Evolutionary conservation across 2,888 invertebrate species (phyloP).

Genomic region (Ferrisia virgata): DNA sequence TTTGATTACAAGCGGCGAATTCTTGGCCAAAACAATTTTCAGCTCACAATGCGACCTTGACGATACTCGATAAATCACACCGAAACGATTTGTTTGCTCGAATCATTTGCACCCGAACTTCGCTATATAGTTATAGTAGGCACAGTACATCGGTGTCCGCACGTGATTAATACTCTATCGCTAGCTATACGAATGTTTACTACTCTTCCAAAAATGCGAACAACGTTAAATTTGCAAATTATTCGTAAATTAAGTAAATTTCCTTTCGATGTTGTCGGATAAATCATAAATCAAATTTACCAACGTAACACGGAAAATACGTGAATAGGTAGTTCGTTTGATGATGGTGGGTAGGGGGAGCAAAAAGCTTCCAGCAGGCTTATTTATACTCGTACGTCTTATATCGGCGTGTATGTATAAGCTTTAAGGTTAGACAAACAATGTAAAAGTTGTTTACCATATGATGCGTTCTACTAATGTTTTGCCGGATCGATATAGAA

Average conservation of each 20-base stretch:
- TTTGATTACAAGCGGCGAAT: too few species aligned
- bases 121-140: too few species aligned
- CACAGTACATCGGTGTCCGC: too few species aligned
- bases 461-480: not conserved
- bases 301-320: not conserved
- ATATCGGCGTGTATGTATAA: too few species aligned
- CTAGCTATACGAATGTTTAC: not conserved
- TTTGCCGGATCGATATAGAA: constrained; percentile 13
- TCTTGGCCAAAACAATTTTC: too few species aligned
- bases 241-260: constrained; percentile 12
- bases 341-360: too few species aligned
- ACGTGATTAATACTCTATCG: not conserved
- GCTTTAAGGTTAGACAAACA: not conserved
- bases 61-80: not conserved
- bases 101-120: not conserved
- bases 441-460: constrained; percentile 18
- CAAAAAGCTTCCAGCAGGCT: too few species aligned
- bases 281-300: constrained; percentile 28
- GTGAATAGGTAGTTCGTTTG: too few species aligned
- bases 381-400: not conserved
- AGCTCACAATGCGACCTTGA: too few species aligned
- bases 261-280: not conserved
- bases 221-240: not conserved
- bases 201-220: not conserved
- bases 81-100: not conserved